Base-by-base conservation (phyloP, 1,140 invertebrate genomes). In the Adelges cooleyi region DNA sequence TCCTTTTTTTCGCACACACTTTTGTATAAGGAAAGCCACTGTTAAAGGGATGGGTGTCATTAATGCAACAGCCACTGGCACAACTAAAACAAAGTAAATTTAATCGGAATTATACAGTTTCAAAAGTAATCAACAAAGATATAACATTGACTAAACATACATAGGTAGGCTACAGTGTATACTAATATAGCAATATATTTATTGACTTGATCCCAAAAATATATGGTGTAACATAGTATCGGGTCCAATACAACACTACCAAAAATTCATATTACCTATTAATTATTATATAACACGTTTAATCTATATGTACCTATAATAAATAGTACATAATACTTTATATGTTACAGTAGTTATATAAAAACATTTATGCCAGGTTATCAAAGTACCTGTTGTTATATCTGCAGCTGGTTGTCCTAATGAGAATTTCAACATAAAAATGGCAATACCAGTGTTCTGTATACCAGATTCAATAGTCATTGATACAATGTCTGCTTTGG, bases 391-490 rank as follows among this genome's bases (percentile, higher is more conserved):
- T 68, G 86, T 89, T n/a, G 87, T 89, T 25, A 90, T 75, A 77
- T 90, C 89, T 1, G 85, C 85, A 69, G 83, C 81, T 6, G 87
- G 87, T 71, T 87, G 84, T 6, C 77, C 76, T 27, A 89, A 75
- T 44, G 82, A 80, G 74, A 84, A 83, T 65, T 82, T 76, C 17
- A 95, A 76, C 56, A 96, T 76, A 72, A 93, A 86, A 70, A 95
- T 92, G 0, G 90, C 81, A 68, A 95, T 90, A 18, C 92, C 93
- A 0, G 92, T 95, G 76, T 97, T 96, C 76, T 96, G 93, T 56
- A 96, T 85, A 42, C 93, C 93, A 15, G 92, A 93, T 78, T 97
- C 93, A 66, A 96, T 86, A 6, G 88, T 84, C 70, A 97, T 93
- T 2, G 93, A 90, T 1, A 92, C 76, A 8, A 84, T 77, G 71